These are phyloP conservation scores for Spisula subtruncata DNA, from an alignment of 2,888 invertebrate genomes.

Conservation along the genomic window DNA sequence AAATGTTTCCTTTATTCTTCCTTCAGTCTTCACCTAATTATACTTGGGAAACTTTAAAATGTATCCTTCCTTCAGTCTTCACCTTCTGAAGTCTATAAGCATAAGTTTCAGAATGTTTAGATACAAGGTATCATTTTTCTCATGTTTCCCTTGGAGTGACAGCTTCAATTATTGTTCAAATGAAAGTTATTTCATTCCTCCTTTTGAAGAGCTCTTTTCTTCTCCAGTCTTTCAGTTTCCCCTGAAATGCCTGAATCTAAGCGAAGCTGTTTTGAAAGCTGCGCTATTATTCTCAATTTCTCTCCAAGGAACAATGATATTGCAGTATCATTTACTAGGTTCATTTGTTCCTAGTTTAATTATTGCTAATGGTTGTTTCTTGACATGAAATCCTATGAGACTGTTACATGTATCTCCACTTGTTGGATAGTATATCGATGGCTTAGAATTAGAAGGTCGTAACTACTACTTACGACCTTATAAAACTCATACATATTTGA, in stretches of 20 bases:
- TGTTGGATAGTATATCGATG: too few relatives aligned
- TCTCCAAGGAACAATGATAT: not conserved
- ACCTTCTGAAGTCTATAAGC: not conserved
- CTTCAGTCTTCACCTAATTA: not conserved
- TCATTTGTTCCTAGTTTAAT: not conserved
- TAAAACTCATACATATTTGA: too few relatives aligned
- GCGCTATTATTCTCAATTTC: not conserved
- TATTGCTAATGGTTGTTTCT: not conserved
- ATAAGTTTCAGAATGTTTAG: not conserved
- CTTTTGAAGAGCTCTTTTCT: conserved; percentile 1
- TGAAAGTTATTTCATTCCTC: not conserved
- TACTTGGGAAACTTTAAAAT: not conserved
- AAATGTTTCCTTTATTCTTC: not conserved
- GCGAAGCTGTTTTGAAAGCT: too few relatives aligned
- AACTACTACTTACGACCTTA: too few relatives aligned
- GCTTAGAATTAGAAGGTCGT: too few relatives aligned
- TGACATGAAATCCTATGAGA: not conserved
- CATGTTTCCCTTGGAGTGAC: not conserved
- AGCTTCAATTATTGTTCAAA: not conserved
- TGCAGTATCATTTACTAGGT: not conserved
- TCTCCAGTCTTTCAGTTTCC: not conserved
- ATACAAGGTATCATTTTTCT: too few relatives aligned
- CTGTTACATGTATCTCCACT: not conserved
- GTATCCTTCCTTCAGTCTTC: not conserved
- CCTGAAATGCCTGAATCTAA: too few relatives aligned